Evolutionary conservation across 2,113 vertebrate species (phyloP).

Genomic region (Climacteris rufus): DNA sequence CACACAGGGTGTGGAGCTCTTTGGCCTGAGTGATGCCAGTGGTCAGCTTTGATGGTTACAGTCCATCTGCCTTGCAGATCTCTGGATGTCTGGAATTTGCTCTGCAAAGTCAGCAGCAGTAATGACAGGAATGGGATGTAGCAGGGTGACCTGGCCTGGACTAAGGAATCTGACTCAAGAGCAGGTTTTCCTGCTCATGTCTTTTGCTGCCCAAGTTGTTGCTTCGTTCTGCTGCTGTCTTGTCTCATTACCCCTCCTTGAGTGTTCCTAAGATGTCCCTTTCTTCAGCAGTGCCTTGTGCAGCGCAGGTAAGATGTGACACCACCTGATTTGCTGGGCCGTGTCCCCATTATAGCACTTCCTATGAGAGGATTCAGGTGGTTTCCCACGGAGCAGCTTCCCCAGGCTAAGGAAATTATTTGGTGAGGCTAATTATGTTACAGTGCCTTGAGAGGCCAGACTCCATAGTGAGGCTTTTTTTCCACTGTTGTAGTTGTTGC

Average conservation of each 20-base stretch:
- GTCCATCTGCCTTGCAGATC: neutral
- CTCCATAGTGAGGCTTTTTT: neutral
- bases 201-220: neutral
- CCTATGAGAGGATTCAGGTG: neutral
- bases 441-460: neutral
- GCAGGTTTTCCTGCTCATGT: neutral
- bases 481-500: neutral
- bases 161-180: neutral
- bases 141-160: neutral
- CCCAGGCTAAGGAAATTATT: neutral
- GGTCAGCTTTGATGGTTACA: neutral
- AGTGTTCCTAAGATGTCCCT: neutral
- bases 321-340: neutral
- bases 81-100: neutral
- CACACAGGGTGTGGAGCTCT: neutral
- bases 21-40: neutral
- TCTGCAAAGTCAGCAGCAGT: neutral
- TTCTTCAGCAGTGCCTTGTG: neutral
- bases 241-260: neutral
- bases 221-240: neutral
- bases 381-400: neutral
- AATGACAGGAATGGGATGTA: neutral
- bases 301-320: neutral
- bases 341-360: accelerated
- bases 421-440: neutral